phyloP scores from a whole-genome alignment of 2,888 invertebrate species.

The Lasius platythorax region DNA sequence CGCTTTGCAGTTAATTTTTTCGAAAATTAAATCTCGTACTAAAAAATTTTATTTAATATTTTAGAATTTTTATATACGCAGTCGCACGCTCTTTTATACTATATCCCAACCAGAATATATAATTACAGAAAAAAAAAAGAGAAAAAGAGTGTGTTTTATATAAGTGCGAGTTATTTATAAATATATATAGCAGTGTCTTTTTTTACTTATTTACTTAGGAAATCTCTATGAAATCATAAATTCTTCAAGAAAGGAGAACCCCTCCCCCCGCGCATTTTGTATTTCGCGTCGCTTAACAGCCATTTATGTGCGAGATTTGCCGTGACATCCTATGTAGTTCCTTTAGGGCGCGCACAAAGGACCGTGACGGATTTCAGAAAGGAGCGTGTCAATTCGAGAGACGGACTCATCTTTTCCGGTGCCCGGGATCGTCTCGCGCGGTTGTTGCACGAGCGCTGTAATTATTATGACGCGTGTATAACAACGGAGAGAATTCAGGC shows the following conservation, averaged over 20 bases:
- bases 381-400: conserved; percentile 52
- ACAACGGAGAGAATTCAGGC: conserved; percentile 15
- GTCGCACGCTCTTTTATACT: neutral
- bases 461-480: conserved; percentile 47
- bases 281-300: neutral
- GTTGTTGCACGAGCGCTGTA: conserved; percentile 35
- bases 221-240: conserved; percentile 31
- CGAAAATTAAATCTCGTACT: neutral
- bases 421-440: conserved; percentile 21
- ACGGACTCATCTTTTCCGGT: conserved; percentile 45
- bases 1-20: neutral
- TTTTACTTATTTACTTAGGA: conserved; percentile 26
- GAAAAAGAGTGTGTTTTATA: neutral
- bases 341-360: conserved; percentile 40
- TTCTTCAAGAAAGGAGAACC: conserved; percentile 10
- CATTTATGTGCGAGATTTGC: conserved; percentile 21
- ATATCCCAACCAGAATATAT: neutral
- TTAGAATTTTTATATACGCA: neutral
- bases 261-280: neutral
- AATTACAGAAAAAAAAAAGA: neutral
- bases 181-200: neutral
- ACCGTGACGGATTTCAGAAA: conserved; percentile 45
- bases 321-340: conserved; percentile 21
- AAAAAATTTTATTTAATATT: conserved; percentile 1
- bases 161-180: conserved; percentile 1